Percentiles rank a stretch among this genome's conserved stretches.
These are phyloP conservation scores for Acheta domesticus DNA, from an alignment of 2,888 invertebrate species.

Conservation along the genomic window DNA sequence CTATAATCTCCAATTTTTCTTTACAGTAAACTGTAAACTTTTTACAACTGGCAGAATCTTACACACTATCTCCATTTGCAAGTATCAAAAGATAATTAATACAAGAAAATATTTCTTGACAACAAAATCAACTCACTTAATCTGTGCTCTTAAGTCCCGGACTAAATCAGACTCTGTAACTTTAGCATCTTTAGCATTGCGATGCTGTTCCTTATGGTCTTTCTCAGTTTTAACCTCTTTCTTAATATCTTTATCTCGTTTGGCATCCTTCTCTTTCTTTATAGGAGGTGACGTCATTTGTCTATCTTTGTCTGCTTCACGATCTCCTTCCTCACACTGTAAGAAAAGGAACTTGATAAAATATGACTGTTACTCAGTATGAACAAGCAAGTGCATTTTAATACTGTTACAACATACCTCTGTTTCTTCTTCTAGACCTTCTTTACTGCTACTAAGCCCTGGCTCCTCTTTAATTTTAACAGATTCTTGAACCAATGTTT, in stretches of 20 bases:
- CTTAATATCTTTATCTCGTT: conserved; percentile 59
- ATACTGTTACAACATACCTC: conserved; percentile 31
- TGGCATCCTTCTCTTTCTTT: conserved; percentile 47
- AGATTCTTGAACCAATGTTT: conserved; percentile 45
- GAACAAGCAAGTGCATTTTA: not conserved
- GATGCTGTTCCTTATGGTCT: conserved; percentile 54
- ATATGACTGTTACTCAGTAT: not conserved
- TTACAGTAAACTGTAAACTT: too few species aligned
- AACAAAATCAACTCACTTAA: conserved; percentile 65
- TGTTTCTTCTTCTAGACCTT: conserved; percentile 42
- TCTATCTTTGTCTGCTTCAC: conserved; percentile 51
- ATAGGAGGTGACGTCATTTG: conserved; percentile 48
- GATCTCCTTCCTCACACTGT: conserved; percentile 37
- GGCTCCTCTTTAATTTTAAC: conserved; percentile 57
- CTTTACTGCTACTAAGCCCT: conserved; percentile 45
- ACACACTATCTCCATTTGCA: too few species aligned
- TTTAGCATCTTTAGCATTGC: conserved; percentile 60
- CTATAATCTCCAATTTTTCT: too few species aligned
- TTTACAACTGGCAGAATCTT: too few species aligned
- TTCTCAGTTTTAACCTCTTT: conserved; percentile 50
- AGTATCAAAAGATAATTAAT: too few species aligned
- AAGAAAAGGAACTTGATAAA: conserved; percentile 9
- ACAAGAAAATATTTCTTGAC: too few species aligned
- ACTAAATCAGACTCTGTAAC: conserved; percentile 69
- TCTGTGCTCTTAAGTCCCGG: conserved; percentile 83